These are phyloP conservation scores for Tinea trinotella DNA, from an alignment of 2,888 invertebrate species.

Conservation along the genomic window DNA sequence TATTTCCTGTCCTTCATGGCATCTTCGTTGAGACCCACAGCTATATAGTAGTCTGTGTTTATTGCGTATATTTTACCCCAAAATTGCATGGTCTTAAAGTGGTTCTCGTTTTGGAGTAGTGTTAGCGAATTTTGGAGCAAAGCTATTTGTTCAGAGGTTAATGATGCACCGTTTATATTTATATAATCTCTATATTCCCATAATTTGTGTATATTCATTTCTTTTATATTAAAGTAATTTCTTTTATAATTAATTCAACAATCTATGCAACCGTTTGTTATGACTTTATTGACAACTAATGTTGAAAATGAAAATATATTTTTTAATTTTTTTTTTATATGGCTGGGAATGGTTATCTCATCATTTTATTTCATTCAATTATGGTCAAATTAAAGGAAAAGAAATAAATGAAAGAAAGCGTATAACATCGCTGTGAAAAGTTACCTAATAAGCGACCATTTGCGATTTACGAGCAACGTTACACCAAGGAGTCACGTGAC, in stretches of 20 bases:
- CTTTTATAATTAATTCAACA: too few relatives aligned
- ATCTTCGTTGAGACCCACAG: slow-evolving; percentile 84
- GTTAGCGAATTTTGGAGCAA: slow-evolving; percentile 83
- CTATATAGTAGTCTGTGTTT: slow-evolving; percentile 85
- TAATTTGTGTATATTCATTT: slow-evolving; percentile 57
- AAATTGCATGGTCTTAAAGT: slow-evolving; percentile 84
- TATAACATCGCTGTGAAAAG: too few relatives aligned
- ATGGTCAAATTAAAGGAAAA: not conserved
- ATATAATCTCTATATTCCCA: slow-evolving; percentile 62
- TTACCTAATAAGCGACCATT: not conserved
- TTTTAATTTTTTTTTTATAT: too few relatives aligned
- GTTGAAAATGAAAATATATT: too few relatives aligned
- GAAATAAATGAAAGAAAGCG: not conserved
- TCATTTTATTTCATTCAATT: not conserved
- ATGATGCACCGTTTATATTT: slow-evolving; percentile 75
- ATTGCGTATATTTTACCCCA: slow-evolving; percentile 89
- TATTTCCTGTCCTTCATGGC: slow-evolving; percentile 80
- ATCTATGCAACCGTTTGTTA: too few relatives aligned
- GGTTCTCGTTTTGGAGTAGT: slow-evolving; percentile 86
- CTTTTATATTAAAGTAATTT: too few relatives aligned
- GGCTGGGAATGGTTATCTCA: too few relatives aligned
- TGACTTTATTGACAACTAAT: not conserved
- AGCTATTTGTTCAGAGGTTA: slow-evolving; percentile 81
- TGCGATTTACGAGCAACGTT: slow-evolving; percentile 6
- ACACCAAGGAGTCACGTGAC: slow-evolving; percentile 45